Percentiles rank a stretch among this genome's conserved stretches.
Evolutionary conservation across 2,113 vertebrate genomes (phyloP).

Genomic region (Odontophorus gujanensis): DNA sequence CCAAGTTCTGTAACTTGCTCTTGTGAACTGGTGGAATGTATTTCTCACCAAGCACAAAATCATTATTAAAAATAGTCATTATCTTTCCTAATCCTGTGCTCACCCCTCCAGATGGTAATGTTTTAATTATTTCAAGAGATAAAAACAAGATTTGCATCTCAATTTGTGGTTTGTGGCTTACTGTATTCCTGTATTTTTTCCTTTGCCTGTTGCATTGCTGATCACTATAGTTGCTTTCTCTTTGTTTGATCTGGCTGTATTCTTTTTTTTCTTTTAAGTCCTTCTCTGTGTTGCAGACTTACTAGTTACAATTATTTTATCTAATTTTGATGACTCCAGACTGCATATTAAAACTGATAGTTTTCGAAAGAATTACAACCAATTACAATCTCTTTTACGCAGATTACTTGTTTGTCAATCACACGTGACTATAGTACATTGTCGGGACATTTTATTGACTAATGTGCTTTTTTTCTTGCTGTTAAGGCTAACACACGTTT

Average conservation of each 20-base stretch:
- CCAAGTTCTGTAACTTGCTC: background rate
- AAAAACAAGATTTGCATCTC: background rate
- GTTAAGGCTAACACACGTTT: background rate
- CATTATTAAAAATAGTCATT: background rate
- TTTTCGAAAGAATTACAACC: background rate
- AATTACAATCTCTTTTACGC: background rate
- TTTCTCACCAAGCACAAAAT: background rate
- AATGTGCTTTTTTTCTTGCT: background rate
- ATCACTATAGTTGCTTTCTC: background rate
- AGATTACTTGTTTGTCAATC: background rate
- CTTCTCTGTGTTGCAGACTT: background rate
- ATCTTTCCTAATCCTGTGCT: background rate
- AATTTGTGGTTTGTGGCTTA: background rate
- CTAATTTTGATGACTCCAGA: background rate
- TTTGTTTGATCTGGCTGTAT: background rate
- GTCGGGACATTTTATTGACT: background rate
- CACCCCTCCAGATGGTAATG: background rate
- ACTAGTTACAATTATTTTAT: background rate
- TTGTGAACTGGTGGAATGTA: background rate
- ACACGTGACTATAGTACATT: background rate
- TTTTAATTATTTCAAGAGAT: background rate
- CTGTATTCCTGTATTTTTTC: background rate
- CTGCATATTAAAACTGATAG: background rate
- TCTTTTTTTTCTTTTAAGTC: background rate
- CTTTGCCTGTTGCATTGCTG: background rate